Evolutionary conservation across 2,888 invertebrate genomes (phyloP).

Genomic region (Fragum fragum): DNA sequence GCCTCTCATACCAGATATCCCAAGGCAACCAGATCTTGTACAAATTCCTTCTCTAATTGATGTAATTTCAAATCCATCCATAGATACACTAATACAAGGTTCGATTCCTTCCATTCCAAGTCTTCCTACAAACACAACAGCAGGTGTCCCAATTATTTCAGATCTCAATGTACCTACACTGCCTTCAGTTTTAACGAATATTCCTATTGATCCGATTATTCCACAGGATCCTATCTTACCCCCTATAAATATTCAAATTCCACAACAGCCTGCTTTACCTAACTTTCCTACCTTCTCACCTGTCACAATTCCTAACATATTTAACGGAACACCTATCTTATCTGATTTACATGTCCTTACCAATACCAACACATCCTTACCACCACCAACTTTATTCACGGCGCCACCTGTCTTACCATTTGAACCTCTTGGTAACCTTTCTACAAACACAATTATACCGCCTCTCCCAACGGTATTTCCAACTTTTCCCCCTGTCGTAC

Average conservation of each 20-base stretch:
- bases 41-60: neutral
- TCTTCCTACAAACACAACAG: neutral
- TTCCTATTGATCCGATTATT: neutral
- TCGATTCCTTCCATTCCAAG: neutral
- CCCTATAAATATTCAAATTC: neutral
- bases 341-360: neutral
- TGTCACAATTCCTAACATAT: neutral
- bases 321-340: neutral
- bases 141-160: neutral
- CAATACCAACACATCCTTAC: neutral
- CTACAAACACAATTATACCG: neutral
- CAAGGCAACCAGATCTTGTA: neutral
- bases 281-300: neutral
- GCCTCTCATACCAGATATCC: neutral
- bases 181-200: neutral
- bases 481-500: slow-evolving; percentile 1
- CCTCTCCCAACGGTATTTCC: neutral
- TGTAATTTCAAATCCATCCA: neutral
- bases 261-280: neutral
- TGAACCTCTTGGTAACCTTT: neutral
- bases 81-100: neutral
- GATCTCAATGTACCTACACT: neutral
- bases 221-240: neutral
- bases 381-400: neutral
- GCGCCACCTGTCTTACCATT: slow-evolving; percentile 10